These are phyloP conservation scores for Peromyscus maniculatus DNA, from an alignment of 2,113 vertebrate genomes.

Conservation along the genomic window DNA sequence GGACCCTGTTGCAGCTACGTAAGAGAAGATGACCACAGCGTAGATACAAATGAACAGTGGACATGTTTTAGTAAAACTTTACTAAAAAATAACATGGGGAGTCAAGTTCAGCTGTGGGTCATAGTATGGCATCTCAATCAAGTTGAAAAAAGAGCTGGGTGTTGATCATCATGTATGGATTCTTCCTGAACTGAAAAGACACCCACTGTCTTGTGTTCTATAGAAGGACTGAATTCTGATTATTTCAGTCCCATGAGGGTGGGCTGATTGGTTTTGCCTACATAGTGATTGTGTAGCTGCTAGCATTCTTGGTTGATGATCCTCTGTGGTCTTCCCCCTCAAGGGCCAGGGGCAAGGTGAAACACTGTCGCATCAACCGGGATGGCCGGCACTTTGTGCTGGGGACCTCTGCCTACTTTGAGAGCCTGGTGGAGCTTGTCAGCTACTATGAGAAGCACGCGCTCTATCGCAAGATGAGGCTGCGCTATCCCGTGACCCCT, in stretches of 20 bases:
- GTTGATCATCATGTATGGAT: neutral
- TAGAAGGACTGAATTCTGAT: neutral
- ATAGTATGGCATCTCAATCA: neutral
- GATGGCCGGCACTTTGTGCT: conserved; percentile 94
- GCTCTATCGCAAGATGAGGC: conserved; percentile 95
- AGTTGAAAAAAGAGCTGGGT: neutral
- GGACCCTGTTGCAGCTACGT: neutral
- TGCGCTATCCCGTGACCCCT: conserved; percentile 96
- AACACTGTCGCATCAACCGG: conserved; percentile 96
- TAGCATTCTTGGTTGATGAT: neutral
- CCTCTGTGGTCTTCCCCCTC: neutral
- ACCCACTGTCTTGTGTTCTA: accelerated
- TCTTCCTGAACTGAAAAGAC: neutral
- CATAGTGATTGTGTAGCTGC: accelerated
- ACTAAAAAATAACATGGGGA: neutral
- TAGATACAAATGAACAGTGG: neutral
- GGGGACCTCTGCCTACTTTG: conserved; percentile 95
- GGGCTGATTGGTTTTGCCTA: accelerated
- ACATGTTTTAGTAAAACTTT: conserved; percentile 2
- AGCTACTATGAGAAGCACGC: conserved; percentile 95
- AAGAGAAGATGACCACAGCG: too few relatives aligned
- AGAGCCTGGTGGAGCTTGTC: conserved; percentile 96
- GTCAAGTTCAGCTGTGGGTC: neutral
- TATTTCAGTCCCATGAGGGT: neutral
- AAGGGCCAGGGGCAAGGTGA: conserved; percentile 97